Base-by-base conservation (phyloP, 2,888 invertebrate genomes). In the Drosophila anomelani region DNA sequence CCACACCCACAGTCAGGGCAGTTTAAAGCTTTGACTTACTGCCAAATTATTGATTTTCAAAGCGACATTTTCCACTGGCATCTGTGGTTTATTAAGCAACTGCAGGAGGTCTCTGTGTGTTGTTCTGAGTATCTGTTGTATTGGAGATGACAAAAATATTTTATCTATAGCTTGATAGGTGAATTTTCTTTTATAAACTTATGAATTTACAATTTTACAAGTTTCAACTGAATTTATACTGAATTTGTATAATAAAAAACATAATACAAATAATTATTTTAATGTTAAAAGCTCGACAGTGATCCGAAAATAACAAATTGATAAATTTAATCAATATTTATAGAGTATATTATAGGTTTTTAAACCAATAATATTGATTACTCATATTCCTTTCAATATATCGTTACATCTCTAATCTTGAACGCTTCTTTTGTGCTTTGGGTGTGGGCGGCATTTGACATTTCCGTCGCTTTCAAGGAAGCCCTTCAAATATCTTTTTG, bases 401-500 rank as follows among this genome's bases (percentile, higher is more conserved):
- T 53, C 9, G 36, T 15, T 15, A 36, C 51, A 53, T 34, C 34
- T 5, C 34, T 34, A 20, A 51, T 15, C 5, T 15, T 17, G 3
- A 17, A 29, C 29, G 29, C 47, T 26, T 9, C 38, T 9, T 43
- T 4, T 29, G 49, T 29, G 41, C 49, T 43, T 15, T 51, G 23
- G 63, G 26, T 55, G 77, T 71, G 51, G 71, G 76, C 60, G 73
- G 77, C 76, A 75, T 76, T 78, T 75, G 61, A 76, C 58, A 67
- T 70, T 67, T 57, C 51, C 51, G 39, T 58, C 66, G 44, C 73
- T 78, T 79, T 81, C 77, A 77, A 78, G 83, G 89, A 90, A 89
- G 73, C 89, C 89, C 89, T 89, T 90, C 88, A 89, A 89, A 83
- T 81, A 75, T 87, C 83, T 84, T 85, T 88, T 89, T 89, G 80